Conservation (phyloP, 2,888 invertebrate species). For the Chrysopilus asiliformis region DNA sequence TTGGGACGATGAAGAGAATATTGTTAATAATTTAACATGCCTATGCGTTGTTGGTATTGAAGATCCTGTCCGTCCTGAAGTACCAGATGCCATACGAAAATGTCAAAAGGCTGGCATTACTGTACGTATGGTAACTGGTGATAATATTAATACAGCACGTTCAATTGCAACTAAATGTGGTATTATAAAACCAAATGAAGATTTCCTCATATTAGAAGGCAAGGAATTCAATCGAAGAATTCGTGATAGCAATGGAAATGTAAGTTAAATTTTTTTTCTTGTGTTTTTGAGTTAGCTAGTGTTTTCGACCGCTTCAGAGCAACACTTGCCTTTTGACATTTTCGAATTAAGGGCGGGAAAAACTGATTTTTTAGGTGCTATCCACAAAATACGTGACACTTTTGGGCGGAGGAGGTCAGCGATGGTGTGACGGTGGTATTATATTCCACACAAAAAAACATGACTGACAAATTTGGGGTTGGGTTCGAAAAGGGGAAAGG, state of each 20-base stretch:
- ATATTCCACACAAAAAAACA: too few species aligned
- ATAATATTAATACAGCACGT: conserved; percentile 96
- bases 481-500: too few species aligned
- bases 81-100: conserved; percentile 83
- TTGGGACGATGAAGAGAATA: conserved; percentile 94
- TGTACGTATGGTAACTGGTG: conserved; percentile 98
- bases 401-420: too few species aligned
- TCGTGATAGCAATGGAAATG: conserved; percentile 77
- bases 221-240: conserved; percentile 94
- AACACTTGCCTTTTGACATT: neutral
- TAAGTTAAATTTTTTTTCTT: conserved; percentile 32
- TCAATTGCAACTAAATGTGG: conserved; percentile 98
- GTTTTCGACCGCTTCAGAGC: neutral
- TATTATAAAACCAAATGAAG: conserved; percentile 84
- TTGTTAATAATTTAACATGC: conserved; percentile 86
- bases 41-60: conserved; percentile 95
- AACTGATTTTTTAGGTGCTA: too few species aligned
- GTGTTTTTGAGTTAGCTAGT: conserved; percentile 2
- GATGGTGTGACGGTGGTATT: too few species aligned
- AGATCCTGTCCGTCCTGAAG: conserved; percentile 97
- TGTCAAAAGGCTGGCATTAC: conserved; percentile 98
- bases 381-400: too few species aligned
- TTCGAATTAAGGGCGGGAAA: too few species aligned
- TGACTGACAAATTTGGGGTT: too few species aligned
- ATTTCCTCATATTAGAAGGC: conserved; percentile 92